These are phyloP conservation scores for Fregetta grallaria DNA, from an alignment of 2,113 vertebrate genomes.

Conservation along the genomic window DNA sequence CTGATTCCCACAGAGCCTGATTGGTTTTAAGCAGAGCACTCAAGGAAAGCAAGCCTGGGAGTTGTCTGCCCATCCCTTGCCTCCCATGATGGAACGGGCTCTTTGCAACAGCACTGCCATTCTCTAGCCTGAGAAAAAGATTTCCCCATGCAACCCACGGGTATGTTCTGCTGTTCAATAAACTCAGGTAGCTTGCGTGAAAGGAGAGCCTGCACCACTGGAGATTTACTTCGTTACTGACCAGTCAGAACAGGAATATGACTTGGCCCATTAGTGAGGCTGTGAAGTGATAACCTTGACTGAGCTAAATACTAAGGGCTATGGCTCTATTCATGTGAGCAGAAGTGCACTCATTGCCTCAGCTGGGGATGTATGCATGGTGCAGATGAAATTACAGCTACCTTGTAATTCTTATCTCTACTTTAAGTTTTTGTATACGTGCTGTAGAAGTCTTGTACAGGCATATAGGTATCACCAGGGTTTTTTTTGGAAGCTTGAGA, in stretches of 20 bases:
- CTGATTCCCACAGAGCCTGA: background rate
- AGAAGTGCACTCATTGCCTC: background rate
- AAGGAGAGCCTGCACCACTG: background rate
- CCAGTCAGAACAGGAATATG: background rate
- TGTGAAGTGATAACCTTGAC: background rate
- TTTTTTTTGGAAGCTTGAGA: background rate
- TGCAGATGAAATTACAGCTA: background rate
- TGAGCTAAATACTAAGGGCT: background rate
- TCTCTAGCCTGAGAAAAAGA: background rate
- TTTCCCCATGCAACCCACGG: background rate
- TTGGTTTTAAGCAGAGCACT: background rate
- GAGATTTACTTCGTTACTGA: background rate
- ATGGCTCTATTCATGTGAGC: fast-evolving
- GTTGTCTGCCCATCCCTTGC: background rate
- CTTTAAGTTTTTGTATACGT: background rate
- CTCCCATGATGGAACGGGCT: background rate
- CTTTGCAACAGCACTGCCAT: background rate
- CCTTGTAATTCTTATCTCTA: background rate
- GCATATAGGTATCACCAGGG: too few relatives aligned
- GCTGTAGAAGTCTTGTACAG: background rate
- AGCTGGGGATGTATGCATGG: background rate
- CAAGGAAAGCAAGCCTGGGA: background rate
- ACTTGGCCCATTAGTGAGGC: background rate
- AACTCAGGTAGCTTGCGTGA: background rate
- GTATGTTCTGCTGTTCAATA: background rate